Evolutionary conservation across 1,140 invertebrate genomes (phyloP), one percentile per base, ranked within the genome.

Genomic region (Tetramorium alpestre): DNA sequence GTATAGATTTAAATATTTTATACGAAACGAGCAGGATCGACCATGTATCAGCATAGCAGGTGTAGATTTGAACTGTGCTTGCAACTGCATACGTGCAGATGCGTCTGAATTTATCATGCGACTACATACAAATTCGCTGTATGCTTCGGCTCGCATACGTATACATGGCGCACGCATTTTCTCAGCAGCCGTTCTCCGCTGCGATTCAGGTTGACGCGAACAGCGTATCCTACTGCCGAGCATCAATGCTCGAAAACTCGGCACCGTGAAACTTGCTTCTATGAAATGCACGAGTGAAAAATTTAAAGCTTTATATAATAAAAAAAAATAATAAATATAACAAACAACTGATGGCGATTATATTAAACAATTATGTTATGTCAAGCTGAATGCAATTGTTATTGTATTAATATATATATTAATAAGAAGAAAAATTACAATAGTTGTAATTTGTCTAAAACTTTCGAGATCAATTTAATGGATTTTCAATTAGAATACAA

Each of bases 21-120:
- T 73, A 56, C 44, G 25, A 60, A 47, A 49, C 41, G 13, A 75
- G 51, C 25, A 25, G 13, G 18, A 62, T 60, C 54, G 7, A n/a
- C 54, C 18, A 47, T 60, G 25, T 75, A 73, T 84, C 69, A 60
- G n/a, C 69, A 25, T 62, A 60, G 54, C 56, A 62, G 18, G 41
- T 84, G 69, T 84, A 60, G 41, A 84, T 73, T 84, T 60, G 54
- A 75, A 22, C 25, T 75, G n/a, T 22, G 80, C 54, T 60, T 73
- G 69, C 51, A 60, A 25, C 7, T 47, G 41, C 49, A 28, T 47
- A 56, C 16, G 51, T 70, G 51, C 41, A 75, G 44, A 73, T 60
- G 80, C 69, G 13, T 84, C 3, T 84, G 80, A 75, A 84, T 84
- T 75, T 84, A 73, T 84, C 69, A 62, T 84, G 33, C 51, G 51